These are phyloP conservation scores for Tympanuchus pallidicinctus DNA, from an alignment of 2,113 vertebrate species.

Conservation along the genomic window DNA sequence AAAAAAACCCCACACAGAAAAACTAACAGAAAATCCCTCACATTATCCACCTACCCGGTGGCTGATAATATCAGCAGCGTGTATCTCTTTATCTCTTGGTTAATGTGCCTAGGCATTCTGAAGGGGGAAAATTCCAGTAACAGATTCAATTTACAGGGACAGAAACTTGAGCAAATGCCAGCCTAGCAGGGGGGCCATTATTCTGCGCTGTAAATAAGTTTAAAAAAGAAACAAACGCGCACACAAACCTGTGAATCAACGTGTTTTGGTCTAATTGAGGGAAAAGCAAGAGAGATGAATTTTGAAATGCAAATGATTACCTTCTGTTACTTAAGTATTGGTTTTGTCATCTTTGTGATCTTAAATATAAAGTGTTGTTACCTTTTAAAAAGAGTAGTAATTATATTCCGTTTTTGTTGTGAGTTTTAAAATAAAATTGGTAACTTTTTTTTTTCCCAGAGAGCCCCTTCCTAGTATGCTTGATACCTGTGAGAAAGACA, in stretches of 20 bases:
- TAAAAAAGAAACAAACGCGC: constrained; percentile 80
- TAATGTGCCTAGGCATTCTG: constrained; percentile 83
- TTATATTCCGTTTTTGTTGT: neutral
- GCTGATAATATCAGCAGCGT: constrained; percentile 72
- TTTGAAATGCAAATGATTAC: constrained; percentile 86
- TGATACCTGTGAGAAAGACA: constrained; percentile 46
- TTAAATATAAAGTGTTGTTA: constrained; percentile 67
- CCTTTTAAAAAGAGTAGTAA: constrained; percentile 28
- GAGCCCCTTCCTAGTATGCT: neutral
- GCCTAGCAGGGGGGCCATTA: constrained; percentile 82
- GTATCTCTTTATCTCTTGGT: constrained; percentile 81
- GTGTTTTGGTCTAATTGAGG: constrained; percentile 84
- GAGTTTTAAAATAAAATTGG: neutral
- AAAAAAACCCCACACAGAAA: constrained; percentile 41
- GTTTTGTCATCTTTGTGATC: constrained; percentile 73
- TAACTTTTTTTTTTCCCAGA: constrained; percentile 3
- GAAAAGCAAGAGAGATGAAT: constrained; percentile 81
- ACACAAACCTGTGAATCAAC: constrained; percentile 83
- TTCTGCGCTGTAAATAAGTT: constrained; percentile 87
- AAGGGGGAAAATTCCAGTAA: constrained; percentile 83
- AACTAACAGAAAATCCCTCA: constrained; percentile 43
- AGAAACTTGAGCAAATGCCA: constrained; percentile 87
- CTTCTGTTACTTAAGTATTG: constrained; percentile 80
- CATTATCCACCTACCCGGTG: constrained; percentile 76
- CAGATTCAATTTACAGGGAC: constrained; percentile 82